Evolutionary conservation across 1,140 invertebrate species (phyloP).

Genomic region (Ooceraea biroi): DNA sequence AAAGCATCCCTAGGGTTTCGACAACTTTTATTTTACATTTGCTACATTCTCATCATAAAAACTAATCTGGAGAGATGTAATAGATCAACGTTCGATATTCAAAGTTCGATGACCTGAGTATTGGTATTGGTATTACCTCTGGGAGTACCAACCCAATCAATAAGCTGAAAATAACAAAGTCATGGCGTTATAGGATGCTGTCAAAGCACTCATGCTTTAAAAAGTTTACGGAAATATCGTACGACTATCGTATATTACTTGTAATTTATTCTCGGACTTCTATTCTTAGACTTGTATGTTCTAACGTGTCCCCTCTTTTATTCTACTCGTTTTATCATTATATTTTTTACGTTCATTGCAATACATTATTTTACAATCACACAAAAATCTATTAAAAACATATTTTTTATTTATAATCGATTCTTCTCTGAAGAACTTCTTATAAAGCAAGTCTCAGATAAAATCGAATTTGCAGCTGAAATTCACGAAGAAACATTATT

Average conservation of each 20-base stretch:
- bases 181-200: conserved; percentile 33
- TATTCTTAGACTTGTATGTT: too few species aligned
- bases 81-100: conserved; percentile 79
- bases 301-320: neutral
- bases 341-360: neutral
- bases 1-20: conserved; percentile 76
- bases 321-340: neutral
- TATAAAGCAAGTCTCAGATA: neutral
- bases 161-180: conserved; percentile 67
- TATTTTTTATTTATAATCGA: neutral
- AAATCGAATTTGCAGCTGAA: neutral
- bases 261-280: neutral
- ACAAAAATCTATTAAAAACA: neutral
- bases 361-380: neutral
- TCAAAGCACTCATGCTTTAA: neutral
- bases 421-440: neutral
- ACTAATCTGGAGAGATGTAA: conserved; percentile 82
- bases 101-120: conserved; percentile 75
- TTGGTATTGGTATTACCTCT: conserved; percentile 53
- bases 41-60: conserved; percentile 78
- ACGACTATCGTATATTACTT: neutral
- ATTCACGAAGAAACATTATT: too few species aligned
- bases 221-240: conserved; percentile 4
- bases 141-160: conserved; percentile 72
- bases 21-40: conserved; percentile 78